Evolutionary conservation across 2,888 invertebrate species (phyloP).

Genomic region (Cremastinae sp.): DNA sequence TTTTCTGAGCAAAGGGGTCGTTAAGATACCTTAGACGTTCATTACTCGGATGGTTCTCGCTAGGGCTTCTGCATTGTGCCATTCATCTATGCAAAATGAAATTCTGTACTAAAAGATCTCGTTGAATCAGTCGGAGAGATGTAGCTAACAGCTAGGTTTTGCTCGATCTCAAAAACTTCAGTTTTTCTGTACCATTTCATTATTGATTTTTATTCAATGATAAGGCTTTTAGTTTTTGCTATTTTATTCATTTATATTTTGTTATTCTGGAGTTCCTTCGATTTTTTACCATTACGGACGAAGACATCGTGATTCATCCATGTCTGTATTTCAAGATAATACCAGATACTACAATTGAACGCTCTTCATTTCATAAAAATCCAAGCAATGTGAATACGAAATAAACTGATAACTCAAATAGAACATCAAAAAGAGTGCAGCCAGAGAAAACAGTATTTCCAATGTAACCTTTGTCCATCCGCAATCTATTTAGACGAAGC

Average conservation of each 20-base stretch:
- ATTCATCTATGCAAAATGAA: slow-evolving; percentile 31
- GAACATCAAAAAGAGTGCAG: slow-evolving; percentile 43
- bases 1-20: slow-evolving; percentile 29
- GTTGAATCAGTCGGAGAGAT: slow-evolving; percentile 41
- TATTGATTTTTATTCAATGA: slow-evolving; percentile 33
- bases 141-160: slow-evolving; percentile 37
- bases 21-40: slow-evolving; percentile 51
- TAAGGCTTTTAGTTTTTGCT: too few species aligned
- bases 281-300: slow-evolving; percentile 59
- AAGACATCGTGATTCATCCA: slow-evolving; percentile 31
- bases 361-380: too few species aligned
- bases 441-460: slow-evolving; percentile 74
- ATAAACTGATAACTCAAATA: slow-evolving; percentile 53
- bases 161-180: slow-evolving; percentile 37
- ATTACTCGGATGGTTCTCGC: slow-evolving; percentile 58
- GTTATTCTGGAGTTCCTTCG: slow-evolving; percentile 60
- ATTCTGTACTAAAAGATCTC: slow-evolving; percentile 42
- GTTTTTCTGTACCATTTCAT: slow-evolving; percentile 37
- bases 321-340: too few species aligned
- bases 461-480: slow-evolving; percentile 73
- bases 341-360: too few species aligned
- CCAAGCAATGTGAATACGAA: slow-evolving; percentile 69
- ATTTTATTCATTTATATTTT: too few species aligned
- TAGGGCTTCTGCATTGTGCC: slow-evolving; percentile 34
- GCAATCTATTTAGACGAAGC: slow-evolving; percentile 72